Base-by-base conservation (phyloP, 2,797 vertebrate genomes). In the Alosa sapidissima region DNA sequence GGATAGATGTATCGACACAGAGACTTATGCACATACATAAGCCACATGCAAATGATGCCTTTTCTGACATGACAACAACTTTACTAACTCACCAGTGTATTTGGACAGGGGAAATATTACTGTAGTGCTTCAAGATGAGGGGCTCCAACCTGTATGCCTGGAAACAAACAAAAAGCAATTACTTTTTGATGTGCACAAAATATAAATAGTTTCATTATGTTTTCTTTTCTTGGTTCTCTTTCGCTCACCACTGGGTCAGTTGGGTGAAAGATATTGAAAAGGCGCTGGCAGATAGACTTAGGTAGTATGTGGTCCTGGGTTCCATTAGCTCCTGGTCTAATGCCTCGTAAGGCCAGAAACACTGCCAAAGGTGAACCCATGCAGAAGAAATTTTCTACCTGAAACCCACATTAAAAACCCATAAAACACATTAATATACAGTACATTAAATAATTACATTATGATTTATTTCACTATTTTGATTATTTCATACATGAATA, bases 301-400 rank as follows among this genome's bases (percentile, higher is more conserved):
- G 98, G 97, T 82, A 99, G 94, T 90, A 99, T 98, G 87, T 98
- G 97, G 89, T 98, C 97, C 92, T 98, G 98, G 85, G 92, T 94
- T 33, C 94, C 92, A 0, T 92, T 94, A 91, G 90, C 96, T 48
- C 96, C 97, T 0, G 98, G 98, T 0, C 98, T 95, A 90, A 98
- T 96, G 82, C 98, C 98, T 78, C 98, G 95, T 87, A 99, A 62
- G 0, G 98, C 97, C 94, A 99, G 89, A 89, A 99, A 99, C 55
- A 99, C 98, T 0, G 98, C 97, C 78, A 99, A 90, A 1, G 98
- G 98, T 84, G 97, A 99, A 8, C 98, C 98, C 98, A 98, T 98
- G 78, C 98, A 99, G 95, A 99, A 99, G 94, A 99, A 99, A 90
- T 99, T 99, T 91, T 98, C 98, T 84, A 99, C 97, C 98, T 99